Percentiles rank a stretch among this genome's conserved stretches.
phyloP scores from a whole-genome alignment of 1,140 invertebrate genomes.

The Eciton burchellii region DNA sequence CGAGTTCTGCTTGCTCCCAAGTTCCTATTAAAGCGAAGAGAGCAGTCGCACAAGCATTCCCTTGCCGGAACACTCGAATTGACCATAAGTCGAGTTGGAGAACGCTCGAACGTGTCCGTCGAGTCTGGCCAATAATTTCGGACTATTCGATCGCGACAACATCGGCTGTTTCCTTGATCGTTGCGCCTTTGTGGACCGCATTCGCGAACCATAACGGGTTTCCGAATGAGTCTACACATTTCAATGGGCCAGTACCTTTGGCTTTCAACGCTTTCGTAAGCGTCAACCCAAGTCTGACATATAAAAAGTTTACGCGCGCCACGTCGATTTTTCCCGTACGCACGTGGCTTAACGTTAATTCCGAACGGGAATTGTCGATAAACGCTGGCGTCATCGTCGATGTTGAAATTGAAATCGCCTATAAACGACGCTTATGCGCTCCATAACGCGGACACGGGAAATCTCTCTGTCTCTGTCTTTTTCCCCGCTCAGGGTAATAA shows the following conservation, averaged over 20 bases:
- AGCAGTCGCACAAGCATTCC: not conserved
- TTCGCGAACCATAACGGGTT: not conserved
- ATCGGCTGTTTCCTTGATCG: conserved; percentile 26
- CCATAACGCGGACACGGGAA: not conserved
- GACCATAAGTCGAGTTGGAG: not conserved
- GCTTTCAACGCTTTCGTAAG: no score
- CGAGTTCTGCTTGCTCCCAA: not conserved
- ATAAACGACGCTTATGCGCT: not conserved
- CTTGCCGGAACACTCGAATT: not conserved
- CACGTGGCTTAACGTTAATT: not conserved
- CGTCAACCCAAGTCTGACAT: conserved; percentile 6
- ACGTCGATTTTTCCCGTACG: conserved; percentile 28
- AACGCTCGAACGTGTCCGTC: not conserved
- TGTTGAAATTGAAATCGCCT: not conserved
- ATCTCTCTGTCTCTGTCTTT: not conserved
- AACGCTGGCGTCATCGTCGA: not conserved
- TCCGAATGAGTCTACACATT: conserved; percentile 14
- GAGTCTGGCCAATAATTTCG: conserved; percentile 15
- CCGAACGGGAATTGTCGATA: not conserved
- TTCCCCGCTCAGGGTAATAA: not conserved
- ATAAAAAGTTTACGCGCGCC: conserved; percentile 30
- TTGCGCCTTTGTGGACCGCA: not conserved
- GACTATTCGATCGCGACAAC: not conserved
- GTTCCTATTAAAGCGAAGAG: not conserved
- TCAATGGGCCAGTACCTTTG: conserved; percentile 47